A percentile compares a stretch with the other conserved stretches of the same genome.
Evolutionary conservation across 2,888 invertebrate genomes (phyloP).

Genomic region (Teleiodes luculella): DNA sequence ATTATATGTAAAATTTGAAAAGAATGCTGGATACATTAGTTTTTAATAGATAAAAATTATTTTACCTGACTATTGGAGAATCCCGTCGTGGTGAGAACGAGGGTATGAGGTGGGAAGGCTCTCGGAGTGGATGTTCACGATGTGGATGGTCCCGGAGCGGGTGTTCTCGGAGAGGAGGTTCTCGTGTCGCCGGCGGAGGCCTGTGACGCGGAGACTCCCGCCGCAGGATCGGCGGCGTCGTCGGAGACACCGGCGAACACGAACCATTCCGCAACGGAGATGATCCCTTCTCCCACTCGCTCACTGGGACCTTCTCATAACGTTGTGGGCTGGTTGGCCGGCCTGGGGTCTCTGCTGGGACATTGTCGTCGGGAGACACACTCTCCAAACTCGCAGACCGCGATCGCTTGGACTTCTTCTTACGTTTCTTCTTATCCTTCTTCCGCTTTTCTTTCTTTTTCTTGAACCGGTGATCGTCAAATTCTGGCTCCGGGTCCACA

Average conservation of each 20-base stretch:
- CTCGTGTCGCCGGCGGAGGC: constrained; percentile 28
- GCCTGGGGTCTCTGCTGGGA: constrained; percentile 48
- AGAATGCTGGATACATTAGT: no score
- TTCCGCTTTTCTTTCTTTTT: constrained; percentile 86
- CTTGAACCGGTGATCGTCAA: constrained; percentile 77
- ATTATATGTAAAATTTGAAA: no score
- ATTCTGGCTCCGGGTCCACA: constrained; percentile 59
- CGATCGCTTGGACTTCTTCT: constrained; percentile 85
- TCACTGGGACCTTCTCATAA: constrained; percentile 67
- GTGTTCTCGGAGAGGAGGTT: constrained; percentile 53
- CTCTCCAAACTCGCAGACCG: constrained; percentile 84
- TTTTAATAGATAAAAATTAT: no score
- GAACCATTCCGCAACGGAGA: constrained; percentile 78
- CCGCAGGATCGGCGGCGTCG: constrained; percentile 71
- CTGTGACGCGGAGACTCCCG: constrained; percentile 39
- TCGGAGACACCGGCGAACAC: constrained; percentile 79
- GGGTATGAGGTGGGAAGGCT: constrained; percentile 46
- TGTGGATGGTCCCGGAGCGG: constrained; percentile 49
- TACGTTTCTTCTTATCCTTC: constrained; percentile 85
- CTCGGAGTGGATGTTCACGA: constrained; percentile 48
- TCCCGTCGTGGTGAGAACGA: constrained; percentile 69
- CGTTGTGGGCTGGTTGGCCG: constrained; percentile 49
- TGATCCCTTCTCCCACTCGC: constrained; percentile 75
- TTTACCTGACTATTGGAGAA: constrained; percentile 53
- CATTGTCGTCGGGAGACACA: constrained; percentile 77